A percentile compares a stretch with the other conserved stretches of the same genome.
Evolutionary conservation across 2,113 vertebrate species (phyloP).

Genomic region (Reinhardtius hippoglossoides): DNA sequence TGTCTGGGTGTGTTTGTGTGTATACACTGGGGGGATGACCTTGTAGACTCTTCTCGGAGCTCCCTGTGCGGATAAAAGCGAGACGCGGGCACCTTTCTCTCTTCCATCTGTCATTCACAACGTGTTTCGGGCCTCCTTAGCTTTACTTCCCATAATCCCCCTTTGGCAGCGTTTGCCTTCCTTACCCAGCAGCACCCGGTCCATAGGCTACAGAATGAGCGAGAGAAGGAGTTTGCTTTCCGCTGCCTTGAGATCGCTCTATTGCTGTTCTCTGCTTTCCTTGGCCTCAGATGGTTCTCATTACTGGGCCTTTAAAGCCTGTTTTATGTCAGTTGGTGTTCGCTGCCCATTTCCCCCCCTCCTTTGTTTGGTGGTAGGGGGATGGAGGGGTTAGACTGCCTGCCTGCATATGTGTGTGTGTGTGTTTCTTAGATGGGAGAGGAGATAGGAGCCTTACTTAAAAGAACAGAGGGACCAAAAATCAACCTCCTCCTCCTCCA

Average conservation of each 20-base stretch:
- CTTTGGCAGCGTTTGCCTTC: constrained; percentile 52
- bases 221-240: constrained; percentile 38
- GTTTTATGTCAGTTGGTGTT: constrained; percentile 84
- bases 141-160: constrained; percentile 67
- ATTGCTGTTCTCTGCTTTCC: constrained; percentile 62
- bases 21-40: constrained; percentile 36
- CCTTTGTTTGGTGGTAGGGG: constrained; percentile 73
- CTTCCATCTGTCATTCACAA: constrained; percentile 61
- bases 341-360: constrained; percentile 73
- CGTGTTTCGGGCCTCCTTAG: constrained; percentile 65
- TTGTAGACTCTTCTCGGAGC: constrained; percentile 57
- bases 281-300: constrained; percentile 85
- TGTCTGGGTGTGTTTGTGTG: constrained; percentile 66
- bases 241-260: constrained; percentile 14
- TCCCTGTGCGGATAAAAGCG: constrained; percentile 39
- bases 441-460: constrained; percentile 45
- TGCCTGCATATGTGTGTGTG: constrained; percentile 44
- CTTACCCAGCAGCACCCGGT: constrained; percentile 43
- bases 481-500: constrained; percentile 42
- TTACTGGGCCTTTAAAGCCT: constrained; percentile 83
- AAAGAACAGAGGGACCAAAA: constrained; percentile 43
- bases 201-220: constrained; percentile 55
- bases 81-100: constrained; percentile 61
- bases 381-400: constrained; percentile 55
- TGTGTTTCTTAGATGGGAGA: constrained; percentile 49